Evolutionary conservation across 2,113 vertebrate species (phyloP).

Genomic region (Actinemys pallida): DNA sequence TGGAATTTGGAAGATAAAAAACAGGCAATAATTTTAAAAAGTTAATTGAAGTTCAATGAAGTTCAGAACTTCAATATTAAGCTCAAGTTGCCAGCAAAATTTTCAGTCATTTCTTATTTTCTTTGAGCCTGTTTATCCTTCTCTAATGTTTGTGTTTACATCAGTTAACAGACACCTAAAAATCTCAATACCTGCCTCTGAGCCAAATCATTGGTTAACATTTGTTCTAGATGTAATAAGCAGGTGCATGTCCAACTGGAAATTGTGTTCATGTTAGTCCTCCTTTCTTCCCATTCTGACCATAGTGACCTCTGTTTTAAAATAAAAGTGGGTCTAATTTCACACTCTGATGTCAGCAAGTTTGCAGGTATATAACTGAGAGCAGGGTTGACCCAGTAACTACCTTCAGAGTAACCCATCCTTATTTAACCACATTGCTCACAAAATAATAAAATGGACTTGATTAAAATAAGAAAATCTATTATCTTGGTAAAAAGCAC

Average conservation of each 20-base stretch:
- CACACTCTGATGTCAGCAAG: not conserved
- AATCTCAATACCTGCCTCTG: not conserved
- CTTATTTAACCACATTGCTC: not conserved
- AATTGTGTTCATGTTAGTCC: not conserved
- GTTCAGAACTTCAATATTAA: slow-evolving; percentile 33
- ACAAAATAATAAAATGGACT: not conserved
- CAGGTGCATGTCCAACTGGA: not conserved
- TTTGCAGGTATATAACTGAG: not conserved
- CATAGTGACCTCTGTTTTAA: not conserved
- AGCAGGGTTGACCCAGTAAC: rapidly evolving
- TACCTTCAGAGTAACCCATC: not conserved
- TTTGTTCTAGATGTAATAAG: not conserved
- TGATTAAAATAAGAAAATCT: slow-evolving; percentile 4
- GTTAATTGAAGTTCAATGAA: slow-evolving; percentile 47
- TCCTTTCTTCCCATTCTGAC: not conserved
- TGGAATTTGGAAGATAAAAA: slow-evolving; percentile 49
- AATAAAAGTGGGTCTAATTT: not conserved
- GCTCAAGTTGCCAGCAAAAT: not conserved
- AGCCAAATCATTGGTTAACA: not conserved
- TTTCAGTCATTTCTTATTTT: slow-evolving; percentile 24
- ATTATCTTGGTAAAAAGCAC: not conserved
- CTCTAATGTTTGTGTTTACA: not conserved
- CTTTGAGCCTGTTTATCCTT: slow-evolving; percentile 26
- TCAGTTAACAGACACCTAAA: not conserved
- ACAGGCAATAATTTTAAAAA: slow-evolving; percentile 33